These are phyloP conservation scores for Pipistrellus kuhlii DNA, from an alignment of 2,797 vertebrate species.

Conservation along the genomic window DNA sequence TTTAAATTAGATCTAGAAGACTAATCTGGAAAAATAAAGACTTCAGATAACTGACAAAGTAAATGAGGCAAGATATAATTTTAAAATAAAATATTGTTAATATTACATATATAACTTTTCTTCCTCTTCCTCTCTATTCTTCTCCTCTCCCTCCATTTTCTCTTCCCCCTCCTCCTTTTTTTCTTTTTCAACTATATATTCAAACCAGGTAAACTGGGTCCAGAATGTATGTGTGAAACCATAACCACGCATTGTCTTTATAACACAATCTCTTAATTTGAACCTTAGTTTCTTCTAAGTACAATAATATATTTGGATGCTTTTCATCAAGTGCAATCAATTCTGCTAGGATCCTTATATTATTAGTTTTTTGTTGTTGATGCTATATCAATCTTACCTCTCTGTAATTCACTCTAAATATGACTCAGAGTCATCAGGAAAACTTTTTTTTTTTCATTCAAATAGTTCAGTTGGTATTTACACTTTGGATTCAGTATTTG, in stretches of 20 bases:
- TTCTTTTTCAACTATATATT: not conserved
- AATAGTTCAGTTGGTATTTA: not conserved
- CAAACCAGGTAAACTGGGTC: not conserved
- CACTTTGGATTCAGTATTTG: not conserved
- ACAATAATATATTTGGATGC: accelerated
- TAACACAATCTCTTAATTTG: not conserved
- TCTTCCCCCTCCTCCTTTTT: too few relatives aligned
- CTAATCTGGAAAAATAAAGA: not conserved
- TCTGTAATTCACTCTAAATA: not conserved
- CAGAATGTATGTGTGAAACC: not conserved
- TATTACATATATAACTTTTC: not conserved
- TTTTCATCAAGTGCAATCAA: not conserved
- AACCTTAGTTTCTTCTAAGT: not conserved
- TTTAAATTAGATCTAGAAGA: not conserved
- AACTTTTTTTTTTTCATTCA: not conserved
- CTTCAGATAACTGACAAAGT: not conserved
- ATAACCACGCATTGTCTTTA: not conserved
- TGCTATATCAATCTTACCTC: not conserved
- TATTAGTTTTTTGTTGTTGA: not conserved
- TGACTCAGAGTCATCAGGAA: not conserved
- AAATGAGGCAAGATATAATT: not conserved
- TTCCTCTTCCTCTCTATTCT: not conserved
- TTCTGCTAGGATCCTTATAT: not conserved
- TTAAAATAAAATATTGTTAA: slow-evolving; percentile 12
- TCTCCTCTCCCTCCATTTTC: too few relatives aligned